phyloP scores from a whole-genome alignment of 2,113 vertebrate genomes.

The Chaetura pelagica region DNA sequence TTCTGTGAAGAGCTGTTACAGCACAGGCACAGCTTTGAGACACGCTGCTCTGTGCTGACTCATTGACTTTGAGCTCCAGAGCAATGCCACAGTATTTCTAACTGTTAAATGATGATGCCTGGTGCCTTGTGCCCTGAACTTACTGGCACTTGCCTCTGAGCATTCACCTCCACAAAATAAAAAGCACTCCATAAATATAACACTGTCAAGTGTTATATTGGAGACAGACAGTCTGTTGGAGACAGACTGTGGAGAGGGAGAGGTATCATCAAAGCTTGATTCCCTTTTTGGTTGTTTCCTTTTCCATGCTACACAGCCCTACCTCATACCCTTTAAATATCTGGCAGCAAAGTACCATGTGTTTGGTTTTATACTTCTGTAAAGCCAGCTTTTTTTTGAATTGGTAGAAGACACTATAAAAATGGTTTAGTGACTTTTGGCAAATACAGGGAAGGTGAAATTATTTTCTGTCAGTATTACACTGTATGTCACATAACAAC shows the following conservation, averaged over 20 bases:
- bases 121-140: background rate
- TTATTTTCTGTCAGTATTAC: background rate
- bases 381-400: background rate
- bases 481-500: background rate
- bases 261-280: background rate
- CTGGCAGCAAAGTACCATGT: background rate
- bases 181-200: background rate
- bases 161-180: background rate
- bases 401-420: background rate
- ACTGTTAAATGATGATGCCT: background rate
- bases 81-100: background rate
- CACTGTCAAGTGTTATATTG: background rate
- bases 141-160: background rate
- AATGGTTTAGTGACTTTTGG: background rate
- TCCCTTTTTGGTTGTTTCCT: background rate
- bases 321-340: background rate
- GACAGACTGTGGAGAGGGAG: background rate
- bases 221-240: background rate
- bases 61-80: background rate
- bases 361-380: background rate
- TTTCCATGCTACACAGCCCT: background rate
- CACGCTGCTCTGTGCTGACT: background rate
- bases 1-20: no score
- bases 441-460: background rate
- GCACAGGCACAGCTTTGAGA: background rate